Percentiles rank a stretch among this genome's conserved stretches.
These are phyloP conservation scores for Plagodis pulveraria DNA, from an alignment of 2,888 invertebrate species.

Conservation along the genomic window DNA sequence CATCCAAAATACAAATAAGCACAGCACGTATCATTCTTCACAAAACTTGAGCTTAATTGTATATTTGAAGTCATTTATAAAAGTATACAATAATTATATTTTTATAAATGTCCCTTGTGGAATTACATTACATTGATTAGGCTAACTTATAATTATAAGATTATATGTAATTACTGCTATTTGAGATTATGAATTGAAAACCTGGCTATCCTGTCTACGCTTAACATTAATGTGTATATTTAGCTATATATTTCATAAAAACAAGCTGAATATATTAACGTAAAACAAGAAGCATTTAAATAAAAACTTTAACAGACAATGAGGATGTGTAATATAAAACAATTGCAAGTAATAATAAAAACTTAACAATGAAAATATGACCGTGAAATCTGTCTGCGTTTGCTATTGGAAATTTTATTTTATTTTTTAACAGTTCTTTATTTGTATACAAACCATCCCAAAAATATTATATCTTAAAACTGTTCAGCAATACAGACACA, in stretches of 20 bases:
- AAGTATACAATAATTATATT: conserved; percentile 29
- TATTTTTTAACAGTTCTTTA: conserved; percentile 18
- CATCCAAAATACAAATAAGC: conserved; percentile 61
- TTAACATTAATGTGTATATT: conserved; percentile 80
- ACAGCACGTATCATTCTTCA: conserved; percentile 16
- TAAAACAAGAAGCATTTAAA: conserved; percentile 68
- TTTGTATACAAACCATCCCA: conserved; percentile 28
- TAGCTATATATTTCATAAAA: conserved; percentile 72
- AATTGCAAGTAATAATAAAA: conserved; percentile 79
- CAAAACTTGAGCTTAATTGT: conserved; percentile 46
- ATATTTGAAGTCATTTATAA: conserved; percentile 60
- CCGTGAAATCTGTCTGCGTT: conserved; percentile 32
- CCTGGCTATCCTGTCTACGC: conserved; percentile 84
- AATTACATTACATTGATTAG: conserved; percentile 83
- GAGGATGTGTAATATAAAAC: conserved; percentile 80
- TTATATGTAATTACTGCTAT: conserved; percentile 67
- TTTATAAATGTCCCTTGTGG: conserved; percentile 44
- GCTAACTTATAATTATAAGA: conserved; percentile 69
- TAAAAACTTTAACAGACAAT: conserved; percentile 76
- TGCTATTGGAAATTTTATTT: conserved; percentile 18
- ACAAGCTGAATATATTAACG: conserved; percentile 68
- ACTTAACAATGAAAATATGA: conserved; percentile 69
- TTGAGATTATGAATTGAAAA: conserved; percentile 80
- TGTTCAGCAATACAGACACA: conserved; percentile 25
- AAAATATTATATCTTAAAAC: conserved; percentile 27